These are phyloP conservation scores for Trididemnum miniatum DNA, from an alignment of 23 tunicate genomes.

Conservation along the genomic window DNA sequence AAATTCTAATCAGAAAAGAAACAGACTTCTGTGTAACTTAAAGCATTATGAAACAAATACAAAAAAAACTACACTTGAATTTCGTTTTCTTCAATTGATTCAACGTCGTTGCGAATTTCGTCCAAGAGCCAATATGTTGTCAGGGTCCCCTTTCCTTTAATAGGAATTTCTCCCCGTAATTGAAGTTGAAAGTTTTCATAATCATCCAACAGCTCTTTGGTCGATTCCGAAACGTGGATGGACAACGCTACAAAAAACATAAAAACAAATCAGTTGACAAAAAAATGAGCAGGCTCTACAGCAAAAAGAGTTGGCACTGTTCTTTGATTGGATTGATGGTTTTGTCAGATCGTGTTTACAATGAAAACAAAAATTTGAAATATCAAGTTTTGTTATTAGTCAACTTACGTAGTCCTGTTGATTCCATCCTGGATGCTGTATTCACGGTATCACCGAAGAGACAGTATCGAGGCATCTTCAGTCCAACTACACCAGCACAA, in stretches of 20 bases:
- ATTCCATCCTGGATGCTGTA: constrained; percentile 94
- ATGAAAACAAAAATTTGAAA: too few relatives aligned
- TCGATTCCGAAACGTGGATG: constrained; percentile 75
- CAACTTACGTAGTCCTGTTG: constrained; percentile 91
- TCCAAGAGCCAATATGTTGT: constrained; percentile 84
- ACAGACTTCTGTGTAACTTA: too few relatives aligned
- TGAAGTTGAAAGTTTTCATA: constrained; percentile 65
- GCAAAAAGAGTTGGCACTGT: too few relatives aligned
- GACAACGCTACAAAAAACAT: constrained; percentile 70
- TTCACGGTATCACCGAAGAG: constrained; percentile 98
- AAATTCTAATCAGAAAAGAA: too few relatives aligned
- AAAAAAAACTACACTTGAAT: too few relatives aligned
- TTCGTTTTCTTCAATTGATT: constrained; percentile 37
- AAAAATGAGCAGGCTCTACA: too few relatives aligned
- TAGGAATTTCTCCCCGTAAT: constrained; percentile 77
- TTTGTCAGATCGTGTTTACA: too few relatives aligned
- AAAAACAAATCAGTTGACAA: too few relatives aligned
- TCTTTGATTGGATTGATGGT: too few relatives aligned
- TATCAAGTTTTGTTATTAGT: background rate
- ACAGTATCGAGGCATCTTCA: constrained; percentile 97
- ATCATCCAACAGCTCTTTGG: constrained; percentile 61
- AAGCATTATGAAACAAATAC: too few relatives aligned
- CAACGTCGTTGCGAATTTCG: constrained; percentile 31
- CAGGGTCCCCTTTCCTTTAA: constrained; percentile 78
- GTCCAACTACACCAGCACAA: constrained; percentile 97